Percentiles rank a stretch among this genome's conserved stretches.
Evolutionary conservation across 2,797 vertebrate species (phyloP).

Genomic region (Oreochromis grahami): DNA sequence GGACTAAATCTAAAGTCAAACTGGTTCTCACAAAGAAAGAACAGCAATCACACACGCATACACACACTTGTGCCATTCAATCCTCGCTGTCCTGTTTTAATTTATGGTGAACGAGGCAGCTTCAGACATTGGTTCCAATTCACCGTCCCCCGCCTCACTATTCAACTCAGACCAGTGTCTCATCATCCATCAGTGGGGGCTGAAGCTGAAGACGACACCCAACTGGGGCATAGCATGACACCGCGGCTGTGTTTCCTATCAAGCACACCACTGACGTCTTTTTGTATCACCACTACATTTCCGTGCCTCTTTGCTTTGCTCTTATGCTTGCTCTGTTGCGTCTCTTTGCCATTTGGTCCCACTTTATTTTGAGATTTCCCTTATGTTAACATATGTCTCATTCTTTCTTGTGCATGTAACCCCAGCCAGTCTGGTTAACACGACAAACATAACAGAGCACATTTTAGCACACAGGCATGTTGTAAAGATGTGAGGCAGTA

Average conservation of each 20-base stretch:
- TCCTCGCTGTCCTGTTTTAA: constrained; percentile 62
- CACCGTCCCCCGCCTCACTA: constrained; percentile 25
- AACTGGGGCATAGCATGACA: constrained; percentile 64
- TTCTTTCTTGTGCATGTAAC: background rate
- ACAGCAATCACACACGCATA: background rate
- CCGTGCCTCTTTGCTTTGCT: constrained; percentile 7
- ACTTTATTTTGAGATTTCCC: background rate
- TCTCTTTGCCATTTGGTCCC: background rate
- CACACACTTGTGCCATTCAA: constrained; percentile 56
- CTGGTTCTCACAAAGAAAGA: constrained; percentile 24
- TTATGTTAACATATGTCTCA: background rate
- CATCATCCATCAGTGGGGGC: constrained; percentile 73
- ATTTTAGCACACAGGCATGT: background rate
- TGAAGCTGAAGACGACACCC: constrained; percentile 56
- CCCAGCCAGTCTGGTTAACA: background rate
- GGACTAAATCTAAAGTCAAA: background rate
- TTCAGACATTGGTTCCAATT: constrained; percentile 61
- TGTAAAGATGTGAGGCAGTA: background rate
- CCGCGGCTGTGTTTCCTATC: constrained; percentile 68
- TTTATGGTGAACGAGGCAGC: constrained; percentile 67
- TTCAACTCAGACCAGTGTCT: constrained; percentile 57
- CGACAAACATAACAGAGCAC: background rate
- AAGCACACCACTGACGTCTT: constrained; percentile 63
- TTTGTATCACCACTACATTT: constrained; percentile 31
- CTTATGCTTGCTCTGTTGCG: background rate